Conservation (phyloP, 2,888 invertebrate species). For the Platycheirus albimanus region DNA sequence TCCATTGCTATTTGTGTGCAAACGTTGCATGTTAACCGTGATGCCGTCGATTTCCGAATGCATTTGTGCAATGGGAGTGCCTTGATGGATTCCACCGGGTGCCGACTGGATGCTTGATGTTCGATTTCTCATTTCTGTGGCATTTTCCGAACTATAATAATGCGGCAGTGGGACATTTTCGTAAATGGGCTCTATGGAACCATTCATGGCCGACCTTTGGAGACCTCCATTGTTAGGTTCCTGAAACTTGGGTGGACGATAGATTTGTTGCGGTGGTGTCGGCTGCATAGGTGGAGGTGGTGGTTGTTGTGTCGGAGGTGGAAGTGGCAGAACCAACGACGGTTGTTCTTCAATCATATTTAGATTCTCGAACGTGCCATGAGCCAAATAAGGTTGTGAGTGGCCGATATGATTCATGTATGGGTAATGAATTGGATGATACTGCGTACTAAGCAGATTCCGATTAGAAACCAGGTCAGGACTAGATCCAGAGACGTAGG, state of each 20-base stretch:
- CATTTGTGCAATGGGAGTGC: constrained; percentile 75
- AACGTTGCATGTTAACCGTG: constrained; percentile 64
- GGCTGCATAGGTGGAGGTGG: constrained; percentile 83
- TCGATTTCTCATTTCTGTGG: constrained; percentile 80
- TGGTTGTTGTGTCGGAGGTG: constrained; percentile 82
- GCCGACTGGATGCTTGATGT: constrained; percentile 89
- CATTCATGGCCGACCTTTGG: constrained; percentile 83
- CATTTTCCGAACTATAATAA: constrained; percentile 83
- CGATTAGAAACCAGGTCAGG: constrained; percentile 90
- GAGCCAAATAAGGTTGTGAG: constrained; percentile 83
- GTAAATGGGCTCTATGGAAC: constrained; percentile 90
- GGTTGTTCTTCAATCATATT: constrained; percentile 84
- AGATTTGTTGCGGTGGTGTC: constrained; percentile 62
- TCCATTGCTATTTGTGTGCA: constrained; percentile 44
- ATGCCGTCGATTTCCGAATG: constrained; percentile 66
- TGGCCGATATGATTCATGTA: constrained; percentile 80
- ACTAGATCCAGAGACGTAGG: constrained; percentile 89
- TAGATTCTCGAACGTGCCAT: constrained; percentile 89
- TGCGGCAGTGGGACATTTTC: constrained; percentile 89
- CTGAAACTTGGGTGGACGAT: constrained; percentile 76
- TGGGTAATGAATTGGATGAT: constrained; percentile 77
- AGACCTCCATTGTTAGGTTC: constrained; percentile 68
- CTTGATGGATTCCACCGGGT: constrained; percentile 85
- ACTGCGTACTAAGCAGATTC: constrained; percentile 84
- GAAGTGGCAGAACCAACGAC: constrained; percentile 81